Base-by-base conservation (phyloP, 2,113 vertebrate species). In the Mesitornis unicolor region DNA sequence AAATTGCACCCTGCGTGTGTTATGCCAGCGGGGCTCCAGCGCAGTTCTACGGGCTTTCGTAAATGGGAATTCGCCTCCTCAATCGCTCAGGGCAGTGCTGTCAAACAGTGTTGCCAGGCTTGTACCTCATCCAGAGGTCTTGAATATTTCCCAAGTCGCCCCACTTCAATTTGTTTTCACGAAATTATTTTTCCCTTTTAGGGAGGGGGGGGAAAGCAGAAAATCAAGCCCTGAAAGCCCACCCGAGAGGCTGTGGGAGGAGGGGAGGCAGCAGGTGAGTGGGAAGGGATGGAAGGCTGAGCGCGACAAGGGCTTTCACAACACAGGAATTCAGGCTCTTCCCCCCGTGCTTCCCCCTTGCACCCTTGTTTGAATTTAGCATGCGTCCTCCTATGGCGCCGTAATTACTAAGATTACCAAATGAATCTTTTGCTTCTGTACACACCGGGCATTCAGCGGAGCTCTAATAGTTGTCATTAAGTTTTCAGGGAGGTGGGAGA, bases 391-490 rank as follows among this genome's bases (percentile, higher is more conserved):
- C 97, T 95, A 97, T 91, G 91, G 97, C 77, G 92, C 96, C 74
- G 95, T 98, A 98, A 98, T 98, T 98, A 98, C 97, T 96, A 96
- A 97, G 98, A 98, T 98, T 98, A 98, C 96, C 97, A 96, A 98
- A 98, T 98, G 98, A 98, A 98, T 98, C 98, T 98, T 97, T 97
- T 97, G 97, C 97, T 97, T 98, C 98, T 98, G 97, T 97, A 98
- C 98, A 98, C 97, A 98, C 97, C 90, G 97, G 96, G 97, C 98
- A 98, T 98, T 98, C 98, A 97, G 97, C 91, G 87, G 97, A 97
- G 97, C 98, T 97, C 97, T 98, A 98, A 98, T 98, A 98, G 98
- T 98, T 98, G 98, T 98, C 98, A 98, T 98, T 98, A 98, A 97
- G 98, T 98, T 97, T 98, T 95, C 91, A 95, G 95, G 95, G 96